Conservation (phyloP, 2,113 vertebrate genomes). For the Todiramphus chloris region DNA sequence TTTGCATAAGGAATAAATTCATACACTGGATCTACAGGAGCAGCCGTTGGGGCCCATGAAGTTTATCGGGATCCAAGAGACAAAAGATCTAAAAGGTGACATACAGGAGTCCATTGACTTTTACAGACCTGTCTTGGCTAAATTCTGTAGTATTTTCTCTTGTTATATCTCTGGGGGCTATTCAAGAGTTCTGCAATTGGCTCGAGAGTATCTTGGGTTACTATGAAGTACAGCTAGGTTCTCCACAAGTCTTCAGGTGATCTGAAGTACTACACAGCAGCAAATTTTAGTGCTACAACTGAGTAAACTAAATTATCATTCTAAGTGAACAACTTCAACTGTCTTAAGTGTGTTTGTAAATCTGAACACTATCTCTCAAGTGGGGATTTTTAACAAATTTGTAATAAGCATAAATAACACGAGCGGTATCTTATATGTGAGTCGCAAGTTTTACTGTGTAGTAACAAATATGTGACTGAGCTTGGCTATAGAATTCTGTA, state of each 20-base stretch:
- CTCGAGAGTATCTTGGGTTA: not conserved
- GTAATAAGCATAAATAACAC: not conserved
- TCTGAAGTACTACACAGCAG: not conserved
- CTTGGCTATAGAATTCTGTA: not conserved
- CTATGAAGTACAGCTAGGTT: not conserved
- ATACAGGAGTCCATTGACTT: not conserved
- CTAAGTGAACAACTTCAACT: not conserved
- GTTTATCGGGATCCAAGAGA: slow-evolving; percentile 87
- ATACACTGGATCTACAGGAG: slow-evolving; percentile 88
- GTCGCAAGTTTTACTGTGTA: not conserved
- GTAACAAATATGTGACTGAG: not conserved
- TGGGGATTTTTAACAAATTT: not conserved
- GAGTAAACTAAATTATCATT: not conserved
- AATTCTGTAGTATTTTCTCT: not conserved
- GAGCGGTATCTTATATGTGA: not conserved
- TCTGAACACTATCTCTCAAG: not conserved
- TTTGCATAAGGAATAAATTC: slow-evolving; percentile 86
- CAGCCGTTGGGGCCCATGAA: slow-evolving; percentile 83
- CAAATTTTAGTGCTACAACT: not conserved
- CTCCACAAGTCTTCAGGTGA: not conserved
- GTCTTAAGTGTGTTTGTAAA: not conserved
- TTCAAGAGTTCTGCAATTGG: not conserved
- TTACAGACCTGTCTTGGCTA: not conserved
- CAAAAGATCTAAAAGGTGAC: slow-evolving; percentile 88
- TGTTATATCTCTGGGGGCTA: not conserved